Base-by-base conservation (phyloP, 2,888 invertebrate genomes). In the Drosophila anomalipes region DNA sequence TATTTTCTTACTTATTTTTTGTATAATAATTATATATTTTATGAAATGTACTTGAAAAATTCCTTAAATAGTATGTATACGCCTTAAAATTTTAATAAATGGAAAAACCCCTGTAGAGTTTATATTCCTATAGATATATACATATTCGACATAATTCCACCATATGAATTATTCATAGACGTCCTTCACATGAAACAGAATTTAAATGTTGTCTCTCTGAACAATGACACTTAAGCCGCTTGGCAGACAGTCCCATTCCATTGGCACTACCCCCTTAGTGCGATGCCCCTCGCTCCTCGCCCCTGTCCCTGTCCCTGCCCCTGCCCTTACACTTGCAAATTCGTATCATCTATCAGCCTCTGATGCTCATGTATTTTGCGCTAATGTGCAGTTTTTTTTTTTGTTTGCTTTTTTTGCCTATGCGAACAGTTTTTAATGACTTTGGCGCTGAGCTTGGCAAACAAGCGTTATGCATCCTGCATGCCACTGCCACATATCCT, bases 361-460 rank as follows among this genome's bases (percentile, higher is more conserved):
- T 35, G 51, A 56, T 74, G 65, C 58, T 82, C 67, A 62, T 79
- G 69, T 90, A 86, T 88, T 86, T 81, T 88, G 81, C 90, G 81
- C 89, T 90, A 90, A 88, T 90, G 85, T 86, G 90, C 86, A 90
- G 77, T 82, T 59, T 51, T 22, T 51, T 22, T 39, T 32, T 60
- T 62, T 82, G 16, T 47, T 26, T 47, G 47, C 47, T 54, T 67
- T 73, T 73, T 84, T 76, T 89, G 87, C 89, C 87, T 90, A 88
- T 81, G 89, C 75, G 90, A 77, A 88, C 90, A 88, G 77, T 90
- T 88, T 88, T 88, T 88, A 88, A 88, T 88, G 87, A 88, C 87
- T 88, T 88, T 90, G 85, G 77, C 70, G 89, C 72, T 81, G 79
- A 88, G 89, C 89, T 83, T 77, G 81, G 89, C 77, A 86, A 86